These are phyloP conservation scores for Pluvianellus socialis DNA, from an alignment of 2,113 vertebrate genomes.

Conservation along the genomic window DNA sequence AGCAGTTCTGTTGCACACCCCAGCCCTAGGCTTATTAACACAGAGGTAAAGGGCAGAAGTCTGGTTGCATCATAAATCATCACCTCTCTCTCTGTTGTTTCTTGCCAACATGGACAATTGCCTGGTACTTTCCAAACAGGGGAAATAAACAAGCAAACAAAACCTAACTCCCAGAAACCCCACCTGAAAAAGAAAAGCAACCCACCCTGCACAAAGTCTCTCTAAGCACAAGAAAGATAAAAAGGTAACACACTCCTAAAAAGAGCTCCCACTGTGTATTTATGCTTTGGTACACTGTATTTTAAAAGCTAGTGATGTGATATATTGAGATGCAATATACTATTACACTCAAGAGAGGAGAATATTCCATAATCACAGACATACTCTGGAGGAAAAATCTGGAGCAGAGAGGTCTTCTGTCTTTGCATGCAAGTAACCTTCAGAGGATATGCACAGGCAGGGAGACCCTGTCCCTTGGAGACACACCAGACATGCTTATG, in stretches of 20 bases:
- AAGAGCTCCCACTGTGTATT: background rate
- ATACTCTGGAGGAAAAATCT: background rate
- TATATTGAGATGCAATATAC: background rate
- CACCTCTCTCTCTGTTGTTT: background rate
- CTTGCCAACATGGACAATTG: background rate
- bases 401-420: background rate
- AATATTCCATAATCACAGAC: background rate
- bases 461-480: background rate
- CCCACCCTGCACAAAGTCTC: background rate
- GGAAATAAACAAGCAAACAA: background rate
- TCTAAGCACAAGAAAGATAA: background rate
- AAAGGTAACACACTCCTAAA: background rate
- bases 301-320: background rate
- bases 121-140: background rate
- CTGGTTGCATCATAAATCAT: background rate
- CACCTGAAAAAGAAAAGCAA: background rate
- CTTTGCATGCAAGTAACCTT: background rate
- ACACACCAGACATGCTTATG: background rate
- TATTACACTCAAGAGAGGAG: background rate
- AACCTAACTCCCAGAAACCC: accelerated
- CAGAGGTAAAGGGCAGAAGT: background rate
- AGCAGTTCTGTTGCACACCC: background rate
- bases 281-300: background rate
- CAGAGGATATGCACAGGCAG: background rate
- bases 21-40: background rate